These are phyloP conservation scores for Sebastes schlegelii DNA, from an alignment of 2,113 vertebrate genomes.

Conservation along the genomic window DNA sequence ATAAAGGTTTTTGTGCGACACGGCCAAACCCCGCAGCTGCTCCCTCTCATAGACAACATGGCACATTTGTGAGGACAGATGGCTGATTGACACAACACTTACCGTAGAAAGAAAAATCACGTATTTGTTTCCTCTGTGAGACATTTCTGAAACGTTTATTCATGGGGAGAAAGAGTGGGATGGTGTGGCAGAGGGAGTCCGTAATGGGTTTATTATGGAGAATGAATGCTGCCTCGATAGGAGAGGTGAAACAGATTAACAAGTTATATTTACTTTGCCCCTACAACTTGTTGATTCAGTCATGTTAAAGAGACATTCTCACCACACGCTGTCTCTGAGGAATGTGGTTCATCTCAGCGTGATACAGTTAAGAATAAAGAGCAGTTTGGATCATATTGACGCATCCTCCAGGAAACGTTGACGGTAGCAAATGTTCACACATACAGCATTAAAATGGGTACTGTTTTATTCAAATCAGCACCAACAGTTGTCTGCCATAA, in stretches of 20 bases:
- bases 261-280: slow-evolving; percentile 36
- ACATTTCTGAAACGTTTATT: slow-evolving; percentile 43
- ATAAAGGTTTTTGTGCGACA: slow-evolving; percentile 1
- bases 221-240: slow-evolving; percentile 52
- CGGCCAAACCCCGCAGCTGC: slow-evolving; percentile 40
- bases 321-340: background rate
- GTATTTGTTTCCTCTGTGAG: slow-evolving; percentile 19
- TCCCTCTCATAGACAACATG: slow-evolving; percentile 15
- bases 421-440: slow-evolving; percentile 2
- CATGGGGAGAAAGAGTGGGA: background rate
- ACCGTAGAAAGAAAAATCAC: slow-evolving; percentile 15
- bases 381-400: background rate
- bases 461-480: background rate
- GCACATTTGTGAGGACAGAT: slow-evolving; percentile 47
- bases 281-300: slow-evolving; percentile 39
- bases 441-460: background rate
- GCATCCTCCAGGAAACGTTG: slow-evolving; percentile 17
- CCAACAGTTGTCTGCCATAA: background rate
- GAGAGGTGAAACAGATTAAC: slow-evolving; percentile 32
- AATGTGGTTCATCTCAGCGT: slow-evolving; percentile 19
- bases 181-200: background rate
- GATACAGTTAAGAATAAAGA: slow-evolving; percentile 16
- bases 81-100: slow-evolving; percentile 47
- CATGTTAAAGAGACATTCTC: slow-evolving; percentile 21
- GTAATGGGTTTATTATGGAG: slow-evolving; percentile 49